Conservation (phyloP, 2,888 invertebrate species). For the Axea sp. region DNA sequence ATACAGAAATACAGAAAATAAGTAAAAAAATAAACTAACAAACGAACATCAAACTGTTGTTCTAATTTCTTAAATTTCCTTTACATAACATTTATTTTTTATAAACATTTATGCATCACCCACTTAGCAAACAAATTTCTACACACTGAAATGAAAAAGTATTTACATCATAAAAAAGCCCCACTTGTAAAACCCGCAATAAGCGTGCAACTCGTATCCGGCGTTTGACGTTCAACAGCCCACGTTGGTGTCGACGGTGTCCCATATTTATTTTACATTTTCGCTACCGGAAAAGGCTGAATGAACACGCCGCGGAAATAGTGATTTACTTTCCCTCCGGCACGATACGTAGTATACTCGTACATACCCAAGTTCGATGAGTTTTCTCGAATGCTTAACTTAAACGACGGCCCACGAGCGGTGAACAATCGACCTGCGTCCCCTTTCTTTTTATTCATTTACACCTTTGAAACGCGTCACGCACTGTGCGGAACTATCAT, state of each 20-base stretch:
- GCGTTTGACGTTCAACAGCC: constrained; percentile 21
- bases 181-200: background rate
- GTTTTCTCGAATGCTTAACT: constrained; percentile 47
- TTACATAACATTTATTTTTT: too few relatives aligned
- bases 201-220: constrained; percentile 12
- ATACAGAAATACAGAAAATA: too few relatives aligned
- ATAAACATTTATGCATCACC: too few relatives aligned
- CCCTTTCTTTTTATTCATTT: constrained; percentile 35
- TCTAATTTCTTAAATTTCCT: too few relatives aligned
- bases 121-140: too few relatives aligned
- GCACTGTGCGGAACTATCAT: constrained; percentile 27
- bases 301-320: constrained; percentile 72
- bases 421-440: constrained; percentile 45
- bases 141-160: too few relatives aligned
- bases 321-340: constrained; percentile 76
- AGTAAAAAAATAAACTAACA: too few relatives aligned
- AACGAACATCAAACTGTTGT: too few relatives aligned
- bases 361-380: constrained; percentile 16
- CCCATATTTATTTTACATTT: constrained; percentile 60
- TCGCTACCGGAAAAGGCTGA: constrained; percentile 69
- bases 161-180: background rate
- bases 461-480: constrained; percentile 42
- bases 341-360: constrained; percentile 67
- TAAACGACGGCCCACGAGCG: constrained; percentile 40
- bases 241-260: too few relatives aligned